phyloP scores from a whole-genome alignment of 2,888 invertebrate species.

The Thumatha senex region DNA sequence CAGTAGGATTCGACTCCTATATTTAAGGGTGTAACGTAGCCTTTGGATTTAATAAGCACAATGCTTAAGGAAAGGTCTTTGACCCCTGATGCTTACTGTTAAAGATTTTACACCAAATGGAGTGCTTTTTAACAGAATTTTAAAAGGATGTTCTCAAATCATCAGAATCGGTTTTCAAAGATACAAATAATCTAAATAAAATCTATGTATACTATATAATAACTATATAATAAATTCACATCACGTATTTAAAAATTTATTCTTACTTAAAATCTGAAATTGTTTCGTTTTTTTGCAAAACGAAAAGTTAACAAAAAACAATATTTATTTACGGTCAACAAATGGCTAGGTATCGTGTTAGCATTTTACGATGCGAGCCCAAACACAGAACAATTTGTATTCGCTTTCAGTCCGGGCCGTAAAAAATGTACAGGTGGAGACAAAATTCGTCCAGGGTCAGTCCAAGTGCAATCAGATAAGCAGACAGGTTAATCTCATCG shows the following conservation, averaged over 20 bases:
- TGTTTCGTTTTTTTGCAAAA: slow-evolving; percentile 25
- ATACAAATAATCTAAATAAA: too few species aligned
- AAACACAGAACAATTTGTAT: slow-evolving; percentile 69
- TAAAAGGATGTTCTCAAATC: too few species aligned
- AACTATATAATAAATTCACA: neutral
- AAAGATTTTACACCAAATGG: too few species aligned
- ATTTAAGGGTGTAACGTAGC: too few species aligned
- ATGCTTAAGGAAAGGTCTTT: too few species aligned
- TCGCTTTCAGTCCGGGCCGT: slow-evolving; percentile 59
- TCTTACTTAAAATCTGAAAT: slow-evolving; percentile 10
- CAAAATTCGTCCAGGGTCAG: slow-evolving; percentile 51
- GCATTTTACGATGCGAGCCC: slow-evolving; percentile 70
- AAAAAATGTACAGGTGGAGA: slow-evolving; percentile 55
- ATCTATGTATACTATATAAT: too few species aligned
- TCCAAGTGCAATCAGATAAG: slow-evolving; percentile 65
- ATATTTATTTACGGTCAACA: slow-evolving; percentile 57
- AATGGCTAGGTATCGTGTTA: slow-evolving; percentile 56
- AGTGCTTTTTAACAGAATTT: too few species aligned
- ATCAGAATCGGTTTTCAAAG: too few species aligned
- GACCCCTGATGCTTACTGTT: too few species aligned
- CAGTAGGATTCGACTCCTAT: too few species aligned
- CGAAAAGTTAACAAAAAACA: slow-evolving; percentile 39
- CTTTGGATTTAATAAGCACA: too few species aligned
- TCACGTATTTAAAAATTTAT: slow-evolving; percentile 6
- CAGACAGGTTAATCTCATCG: slow-evolving; percentile 55